Percentiles rank a stretch among this genome's conserved stretches.
These are phyloP conservation scores for Phortica magna DNA, from an alignment of 2,888 invertebrate genomes.

Conservation along the genomic window DNA sequence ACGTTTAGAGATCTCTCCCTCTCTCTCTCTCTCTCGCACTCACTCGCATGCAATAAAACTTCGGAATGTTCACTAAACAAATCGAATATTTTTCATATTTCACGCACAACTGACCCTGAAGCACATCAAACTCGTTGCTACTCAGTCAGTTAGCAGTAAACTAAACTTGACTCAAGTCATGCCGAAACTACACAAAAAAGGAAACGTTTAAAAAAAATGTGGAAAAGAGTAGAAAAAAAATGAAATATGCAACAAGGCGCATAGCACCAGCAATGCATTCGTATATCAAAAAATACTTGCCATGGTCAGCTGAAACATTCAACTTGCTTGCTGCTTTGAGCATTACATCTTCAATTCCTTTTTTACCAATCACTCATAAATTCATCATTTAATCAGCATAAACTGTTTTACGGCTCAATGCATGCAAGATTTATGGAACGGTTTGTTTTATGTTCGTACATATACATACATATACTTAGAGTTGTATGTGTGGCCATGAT, in stretches of 20 bases:
- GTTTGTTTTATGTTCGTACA: slow-evolving; percentile 33
- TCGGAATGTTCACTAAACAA: slow-evolving; percentile 50
- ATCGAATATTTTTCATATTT: slow-evolving; percentile 69
- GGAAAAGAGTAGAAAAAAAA: slow-evolving; percentile 37
- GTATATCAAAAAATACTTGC: not conserved
- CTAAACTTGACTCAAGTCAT: not conserved
- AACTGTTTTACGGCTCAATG: slow-evolving; percentile 61
- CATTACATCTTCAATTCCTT: not conserved
- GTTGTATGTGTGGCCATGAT: slow-evolving; percentile 35
- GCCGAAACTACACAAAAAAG: not conserved
- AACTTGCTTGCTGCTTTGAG: no score
- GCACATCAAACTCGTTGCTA: slow-evolving; percentile 10
- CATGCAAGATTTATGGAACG: slow-evolving; percentile 57
- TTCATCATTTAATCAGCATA: slow-evolving; percentile 58
- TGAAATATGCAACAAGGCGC: slow-evolving; percentile 50
- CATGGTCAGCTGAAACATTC: not conserved
- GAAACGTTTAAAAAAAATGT: not conserved
- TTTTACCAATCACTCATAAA: slow-evolving; percentile 57
- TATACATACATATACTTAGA: not conserved
- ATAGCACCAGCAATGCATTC: not conserved
- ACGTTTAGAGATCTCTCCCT: no score
- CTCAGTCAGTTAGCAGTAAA: not conserved
- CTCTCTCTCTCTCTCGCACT: no score
- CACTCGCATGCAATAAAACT: not conserved
- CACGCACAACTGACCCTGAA: slow-evolving; percentile 62